Evolutionary conservation across 2,888 invertebrate species (phyloP).

Genomic region (Drosophila ustulata): DNA sequence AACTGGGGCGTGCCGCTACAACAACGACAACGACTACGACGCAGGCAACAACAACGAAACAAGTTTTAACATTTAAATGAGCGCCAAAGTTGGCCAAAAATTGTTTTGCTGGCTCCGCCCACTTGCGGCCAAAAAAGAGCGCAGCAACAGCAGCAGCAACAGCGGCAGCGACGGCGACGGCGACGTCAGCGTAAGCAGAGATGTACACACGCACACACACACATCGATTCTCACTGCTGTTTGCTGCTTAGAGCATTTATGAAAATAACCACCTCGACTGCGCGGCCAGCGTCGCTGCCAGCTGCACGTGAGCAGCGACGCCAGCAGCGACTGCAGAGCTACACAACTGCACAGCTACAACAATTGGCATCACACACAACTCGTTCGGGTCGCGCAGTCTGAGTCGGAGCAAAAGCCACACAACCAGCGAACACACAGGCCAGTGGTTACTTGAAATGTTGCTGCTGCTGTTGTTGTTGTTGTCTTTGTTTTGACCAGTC

Average conservation of each 20-base stretch:
- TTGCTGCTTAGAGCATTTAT: conserved; percentile 60
- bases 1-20: conserved; percentile 81
- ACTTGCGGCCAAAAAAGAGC: conserved; percentile 54
- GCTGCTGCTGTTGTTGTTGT: conserved; percentile 13
- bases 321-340: conserved; percentile 17
- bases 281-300: conserved; percentile 36
- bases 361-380: conserved; percentile 60
- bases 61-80: conserved; percentile 74
- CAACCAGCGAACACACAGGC: conserved; percentile 17
- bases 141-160: conserved; percentile 6
- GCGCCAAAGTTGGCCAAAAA: conserved; percentile 69
- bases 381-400: conserved; percentile 64
- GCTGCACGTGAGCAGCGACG: conserved; percentile 24
- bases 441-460: conserved; percentile 50
- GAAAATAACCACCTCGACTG: conserved; percentile 66
- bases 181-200: conserved; percentile 18
- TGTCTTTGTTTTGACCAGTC: conserved; percentile 73
- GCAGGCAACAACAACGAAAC: conserved; percentile 41
- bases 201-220: conserved; percentile 30
- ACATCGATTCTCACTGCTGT: conserved; percentile 11
- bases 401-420: conserved; percentile 43
- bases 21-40: conserved; percentile 48
- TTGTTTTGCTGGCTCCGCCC: conserved; percentile 79
- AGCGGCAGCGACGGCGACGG: conserved; percentile 42
- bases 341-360: conserved; percentile 32